Percentiles rank a stretch among this genome's conserved stretches.
These are phyloP conservation scores for Cyclophora punctaria DNA, from an alignment of 2,888 invertebrate species.

Conservation along the genomic window DNA sequence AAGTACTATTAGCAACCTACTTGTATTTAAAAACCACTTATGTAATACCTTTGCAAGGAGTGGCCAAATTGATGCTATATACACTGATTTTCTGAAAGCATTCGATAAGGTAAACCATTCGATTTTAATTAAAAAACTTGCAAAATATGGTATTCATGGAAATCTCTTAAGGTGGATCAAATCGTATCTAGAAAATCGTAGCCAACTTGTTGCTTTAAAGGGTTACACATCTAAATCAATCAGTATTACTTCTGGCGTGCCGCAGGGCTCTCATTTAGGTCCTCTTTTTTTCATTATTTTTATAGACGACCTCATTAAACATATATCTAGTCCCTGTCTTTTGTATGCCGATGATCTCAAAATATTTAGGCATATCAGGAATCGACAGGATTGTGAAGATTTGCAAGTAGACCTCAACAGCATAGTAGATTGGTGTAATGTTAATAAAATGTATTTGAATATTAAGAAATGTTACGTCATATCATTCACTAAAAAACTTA, in stretches of 20 bases:
- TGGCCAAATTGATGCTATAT: conserved; percentile 6
- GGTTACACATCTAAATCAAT: background rate
- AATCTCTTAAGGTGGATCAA: conserved; percentile 4
- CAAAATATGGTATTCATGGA: conserved; percentile 7
- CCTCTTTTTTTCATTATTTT: background rate
- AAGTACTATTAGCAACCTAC: conserved; percentile 6
- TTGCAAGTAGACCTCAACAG: background rate
- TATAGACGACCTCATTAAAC: background rate
- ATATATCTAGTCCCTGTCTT: background rate
- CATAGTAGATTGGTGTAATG: background rate
- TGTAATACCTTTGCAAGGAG: conserved; percentile 1
- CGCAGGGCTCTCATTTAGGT: background rate
- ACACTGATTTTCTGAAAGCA: conserved; percentile 8
- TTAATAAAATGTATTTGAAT: background rate
- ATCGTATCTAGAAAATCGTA: conserved; percentile 5
- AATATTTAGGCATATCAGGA: background rate
- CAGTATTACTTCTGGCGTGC: background rate
- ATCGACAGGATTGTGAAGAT: background rate
- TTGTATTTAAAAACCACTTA: conserved; percentile 4
- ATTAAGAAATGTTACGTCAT: too few species aligned
- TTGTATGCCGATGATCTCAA: background rate
- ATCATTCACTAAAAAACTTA: too few species aligned
- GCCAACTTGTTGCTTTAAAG: background rate
- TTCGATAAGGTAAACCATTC: conserved; percentile 11
- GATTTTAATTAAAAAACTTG: conserved; percentile 1